phyloP scores from a whole-genome alignment of 2,113 vertebrate species.

The Ictalurus punctatus region DNA sequence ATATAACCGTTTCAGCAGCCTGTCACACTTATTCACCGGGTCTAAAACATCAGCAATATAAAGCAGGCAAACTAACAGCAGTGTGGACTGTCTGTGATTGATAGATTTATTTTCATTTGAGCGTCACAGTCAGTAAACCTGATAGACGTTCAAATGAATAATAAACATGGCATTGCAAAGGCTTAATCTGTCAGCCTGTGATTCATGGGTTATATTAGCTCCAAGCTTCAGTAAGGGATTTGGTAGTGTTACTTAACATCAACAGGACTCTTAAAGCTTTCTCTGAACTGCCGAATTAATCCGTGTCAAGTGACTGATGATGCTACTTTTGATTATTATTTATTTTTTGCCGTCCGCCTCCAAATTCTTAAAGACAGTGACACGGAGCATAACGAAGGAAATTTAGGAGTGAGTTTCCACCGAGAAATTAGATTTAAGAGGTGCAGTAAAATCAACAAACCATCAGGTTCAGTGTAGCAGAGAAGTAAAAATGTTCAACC shows the following conservation, averaged over 20 bases:
- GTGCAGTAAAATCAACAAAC: background rate
- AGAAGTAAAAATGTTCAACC: background rate
- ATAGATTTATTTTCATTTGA: conserved; percentile 14
- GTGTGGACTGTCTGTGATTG: background rate
- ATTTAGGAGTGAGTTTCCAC: background rate
- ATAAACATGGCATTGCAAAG: conserved; percentile 14
- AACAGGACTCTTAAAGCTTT: conserved; percentile 8
- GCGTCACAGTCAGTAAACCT: background rate
- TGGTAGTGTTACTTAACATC: conserved; percentile 25
- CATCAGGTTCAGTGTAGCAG: background rate
- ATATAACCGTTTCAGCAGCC: background rate
- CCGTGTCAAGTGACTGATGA: conserved; percentile 41
- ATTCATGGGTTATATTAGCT: conserved; percentile 26
- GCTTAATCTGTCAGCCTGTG: conserved; percentile 40
- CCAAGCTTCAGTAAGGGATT: conserved; percentile 39
- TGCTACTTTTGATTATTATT: conserved; percentile 12
- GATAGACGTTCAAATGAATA: conserved; percentile 24
- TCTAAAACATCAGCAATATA: background rate
- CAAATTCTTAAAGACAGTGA: background rate
- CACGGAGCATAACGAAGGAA: background rate
- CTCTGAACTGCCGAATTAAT: conserved; percentile 36
- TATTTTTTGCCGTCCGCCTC: background rate
- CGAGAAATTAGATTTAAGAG: background rate
- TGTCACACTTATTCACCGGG: background rate
- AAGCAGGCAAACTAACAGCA: background rate